phyloP scores from a whole-genome alignment of 2,888 invertebrate species.

The Drosophila meridionalis region DNA sequence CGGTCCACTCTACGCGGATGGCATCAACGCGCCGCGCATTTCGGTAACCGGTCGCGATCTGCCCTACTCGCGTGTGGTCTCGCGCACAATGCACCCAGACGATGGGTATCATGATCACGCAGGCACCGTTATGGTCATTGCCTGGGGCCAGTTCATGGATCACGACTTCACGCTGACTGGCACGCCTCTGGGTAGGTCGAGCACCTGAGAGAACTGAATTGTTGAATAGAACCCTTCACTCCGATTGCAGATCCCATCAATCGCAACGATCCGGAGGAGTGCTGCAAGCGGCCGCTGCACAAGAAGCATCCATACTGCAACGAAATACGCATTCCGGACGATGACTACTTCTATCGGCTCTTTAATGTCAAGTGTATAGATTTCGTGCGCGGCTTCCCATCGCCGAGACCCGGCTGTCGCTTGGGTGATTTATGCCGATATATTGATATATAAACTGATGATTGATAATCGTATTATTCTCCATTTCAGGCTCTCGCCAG shows the following conservation, averaged over 20 bases:
- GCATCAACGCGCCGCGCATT: conserved; percentile 93
- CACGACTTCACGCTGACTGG: conserved; percentile 96
- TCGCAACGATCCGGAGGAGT: conserved; percentile 96
- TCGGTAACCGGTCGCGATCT: conserved; percentile 91
- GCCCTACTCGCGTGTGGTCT: conserved; percentile 93
- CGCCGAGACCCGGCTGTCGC: conserved; percentile 93
- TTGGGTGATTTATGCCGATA: conserved; percentile 87
- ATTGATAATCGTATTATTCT: not conserved
- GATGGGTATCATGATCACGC: conserved; percentile 97
- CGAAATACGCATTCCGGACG: conserved; percentile 94
- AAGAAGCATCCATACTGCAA: conserved; percentile 96
- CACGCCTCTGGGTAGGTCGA: conserved; percentile 91
- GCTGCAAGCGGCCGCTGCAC: conserved; percentile 92
- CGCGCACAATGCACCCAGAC: conserved; percentile 96
- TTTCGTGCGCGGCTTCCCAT: conserved; percentile 95
- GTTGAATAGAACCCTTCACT: not conserved
- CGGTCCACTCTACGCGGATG: conserved; percentile 93
- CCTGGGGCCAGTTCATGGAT: conserved; percentile 98
- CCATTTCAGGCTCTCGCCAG: conserved; percentile 89
- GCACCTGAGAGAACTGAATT: not conserved
- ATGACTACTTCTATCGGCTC: conserved; percentile 95
- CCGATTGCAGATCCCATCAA: conserved; percentile 89
- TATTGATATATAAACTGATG: not conserved
- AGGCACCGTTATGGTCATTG: conserved; percentile 94
- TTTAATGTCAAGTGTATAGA: conserved; percentile 95